Conservation (phyloP, 2,797 vertebrate species). For the Aulostomus chinensis region DNA sequence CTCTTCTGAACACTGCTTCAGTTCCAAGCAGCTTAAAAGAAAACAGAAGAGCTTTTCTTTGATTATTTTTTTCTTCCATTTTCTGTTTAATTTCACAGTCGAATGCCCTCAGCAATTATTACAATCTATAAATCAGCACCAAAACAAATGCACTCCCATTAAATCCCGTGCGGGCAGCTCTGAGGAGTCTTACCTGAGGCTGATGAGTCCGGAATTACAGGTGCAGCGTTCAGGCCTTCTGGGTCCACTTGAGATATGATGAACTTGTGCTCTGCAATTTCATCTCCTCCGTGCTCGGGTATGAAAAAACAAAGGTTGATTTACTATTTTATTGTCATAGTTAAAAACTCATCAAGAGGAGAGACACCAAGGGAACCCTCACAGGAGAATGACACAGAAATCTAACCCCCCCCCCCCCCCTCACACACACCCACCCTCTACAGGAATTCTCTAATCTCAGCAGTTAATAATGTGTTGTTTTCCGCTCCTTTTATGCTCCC, state of each 20-base stretch:
- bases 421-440: slow-evolving; percentile 15
- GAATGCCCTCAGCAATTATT: neutral
- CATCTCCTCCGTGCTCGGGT: slow-evolving; percentile 48
- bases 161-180: slow-evolving; percentile 5
- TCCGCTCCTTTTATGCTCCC: slow-evolving; percentile 48
- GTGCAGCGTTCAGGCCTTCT: slow-evolving; percentile 60
- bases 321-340: slow-evolving; percentile 53
- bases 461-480: slow-evolving; percentile 57
- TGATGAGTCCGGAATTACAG: slow-evolving; percentile 53
- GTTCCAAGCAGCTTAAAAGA: slow-evolving; percentile 12
- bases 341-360: slow-evolving; percentile 62
- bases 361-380: slow-evolving; percentile 25
- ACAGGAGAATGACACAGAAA: slow-evolving; percentile 29
- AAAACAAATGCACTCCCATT: slow-evolving; percentile 8
- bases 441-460: slow-evolving; percentile 55
- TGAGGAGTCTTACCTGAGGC: slow-evolving; percentile 65
- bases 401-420: slow-evolving; percentile 9
- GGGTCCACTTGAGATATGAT: slow-evolving; percentile 56
- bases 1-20: too few species aligned
- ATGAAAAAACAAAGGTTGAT: slow-evolving; percentile 22
- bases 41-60: slow-evolving; percentile 10
- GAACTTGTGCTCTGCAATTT: slow-evolving; percentile 66
- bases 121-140: slow-evolving; percentile 1
- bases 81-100: neutral
- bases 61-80: slow-evolving; percentile 16